Evolutionary conservation across 1,140 invertebrate species (phyloP).

Genomic region (Drosophila lowei): DNA sequence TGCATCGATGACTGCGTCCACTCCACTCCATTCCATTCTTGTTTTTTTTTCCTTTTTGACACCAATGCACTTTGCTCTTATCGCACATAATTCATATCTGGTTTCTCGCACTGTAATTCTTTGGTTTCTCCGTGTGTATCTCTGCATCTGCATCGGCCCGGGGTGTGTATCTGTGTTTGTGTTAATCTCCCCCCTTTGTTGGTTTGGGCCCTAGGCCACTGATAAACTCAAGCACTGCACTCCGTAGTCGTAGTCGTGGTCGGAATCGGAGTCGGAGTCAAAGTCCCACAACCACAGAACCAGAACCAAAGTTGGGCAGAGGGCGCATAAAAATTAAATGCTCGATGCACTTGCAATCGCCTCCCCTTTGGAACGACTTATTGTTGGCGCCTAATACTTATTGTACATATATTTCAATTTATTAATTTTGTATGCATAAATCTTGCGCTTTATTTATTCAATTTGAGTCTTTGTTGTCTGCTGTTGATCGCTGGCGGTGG

Average conservation of each 20-base stretch:
- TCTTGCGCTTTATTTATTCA: conserved; percentile 79
- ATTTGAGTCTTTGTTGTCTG: conserved; percentile 81
- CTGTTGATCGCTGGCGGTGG: conserved; percentile 61
- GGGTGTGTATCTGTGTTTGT: conserved; percentile 17
- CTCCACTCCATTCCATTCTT: conserved; percentile 31
- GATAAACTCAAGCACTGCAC: conserved; percentile 49
- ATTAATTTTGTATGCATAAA: conserved; percentile 81
- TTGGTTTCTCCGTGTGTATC: conserved; percentile 56
- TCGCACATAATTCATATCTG: conserved; percentile 78
- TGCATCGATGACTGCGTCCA: neutral
- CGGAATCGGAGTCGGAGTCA: too few species aligned
- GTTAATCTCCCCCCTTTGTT: neutral
- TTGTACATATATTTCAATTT: conserved; percentile 75
- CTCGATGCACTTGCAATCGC: conserved; percentile 49
- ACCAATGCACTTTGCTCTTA: conserved; percentile 78
- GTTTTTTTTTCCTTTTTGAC: conserved; percentile 45
- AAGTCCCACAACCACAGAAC: neutral
- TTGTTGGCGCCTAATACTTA: conserved; percentile 67
- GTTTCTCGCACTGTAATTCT: conserved; percentile 60
- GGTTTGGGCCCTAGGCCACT: conserved; percentile 20
- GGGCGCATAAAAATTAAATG: conserved; percentile 67
- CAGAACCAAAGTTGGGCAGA: too few species aligned
- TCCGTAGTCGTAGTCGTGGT: too few species aligned
- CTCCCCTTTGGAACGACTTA: conserved; percentile 25
- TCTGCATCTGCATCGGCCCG: conserved; percentile 39